Evolutionary conservation across 1,140 invertebrate species (phyloP), one percentile per base, ranked within the genome.

Genomic region (Coptotermes formosanus): DNA sequence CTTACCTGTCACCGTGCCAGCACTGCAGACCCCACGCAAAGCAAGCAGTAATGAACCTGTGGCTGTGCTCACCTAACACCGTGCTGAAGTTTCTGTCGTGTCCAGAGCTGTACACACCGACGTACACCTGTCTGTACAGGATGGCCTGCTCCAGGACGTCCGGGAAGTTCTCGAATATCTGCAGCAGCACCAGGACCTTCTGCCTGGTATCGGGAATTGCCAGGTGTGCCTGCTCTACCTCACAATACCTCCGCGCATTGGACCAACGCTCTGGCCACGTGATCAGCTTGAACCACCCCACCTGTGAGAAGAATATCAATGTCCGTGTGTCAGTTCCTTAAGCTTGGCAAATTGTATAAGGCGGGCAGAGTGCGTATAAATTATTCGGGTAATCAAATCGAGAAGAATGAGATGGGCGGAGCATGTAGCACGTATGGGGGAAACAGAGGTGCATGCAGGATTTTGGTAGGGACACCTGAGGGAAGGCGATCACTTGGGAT

Each of bases 211-310:
- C 83, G 1, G 55, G 45, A 6, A 84, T 38, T 32, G 83, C 83
- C 16, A 84, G 83, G 6, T 55, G 32, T 23, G 45, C 83, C 45
- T 30, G 21, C 43, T 84, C 83, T n/a, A n/a, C 21, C 8, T 55
- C 14, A 43, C 83, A 84, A 4, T 2, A 14, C 16, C 30, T 55
- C 4, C 30, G 32, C 30, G 83, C 83, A 43, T 32, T 52, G 8
- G 45, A 30, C 83, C 83, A 84, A 4, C 55, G 45, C 44, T 52
- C 45, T 25, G 83, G 83, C n/a, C 38, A 55, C 45, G 43, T 30
- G 14, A 52, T n/a, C 83, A 84, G 83, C 83, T 84, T 84, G 43
- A 84, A 25, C 83, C n/a, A 84, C 3, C 45, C 38, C 25, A 45
- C 83, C n/a, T 84, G 59, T 64, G 1, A 64, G 59, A 64, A n/a